Evolutionary conservation across 2,888 invertebrate species (phyloP).

Genomic region (Cerastis leucographa): DNA sequence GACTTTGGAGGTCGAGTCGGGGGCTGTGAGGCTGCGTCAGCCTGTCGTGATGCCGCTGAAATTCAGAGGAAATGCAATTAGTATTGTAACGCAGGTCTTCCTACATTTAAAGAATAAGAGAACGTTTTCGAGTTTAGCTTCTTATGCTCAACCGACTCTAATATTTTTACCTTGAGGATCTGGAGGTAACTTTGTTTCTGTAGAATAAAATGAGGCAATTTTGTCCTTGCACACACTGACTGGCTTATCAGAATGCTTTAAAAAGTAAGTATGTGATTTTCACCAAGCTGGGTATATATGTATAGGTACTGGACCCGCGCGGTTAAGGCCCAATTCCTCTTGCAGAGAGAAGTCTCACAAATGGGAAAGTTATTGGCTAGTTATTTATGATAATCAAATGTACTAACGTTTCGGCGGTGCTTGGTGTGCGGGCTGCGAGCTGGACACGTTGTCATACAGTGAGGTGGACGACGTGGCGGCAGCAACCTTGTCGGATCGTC

Average conservation of each 20-base stretch:
- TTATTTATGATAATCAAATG: neutral
- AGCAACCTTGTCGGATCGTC: constrained; percentile 93
- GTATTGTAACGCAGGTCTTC: no score
- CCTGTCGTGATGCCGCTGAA: constrained; percentile 85
- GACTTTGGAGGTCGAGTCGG: constrained; percentile 93
- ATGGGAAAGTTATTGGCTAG: neutral
- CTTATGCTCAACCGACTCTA: neutral
- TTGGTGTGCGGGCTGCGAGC: constrained; percentile 86
- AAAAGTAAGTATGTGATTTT: neutral
- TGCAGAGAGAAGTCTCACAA: neutral
- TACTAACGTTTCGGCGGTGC: constrained; percentile 88
- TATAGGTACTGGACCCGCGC: neutral
- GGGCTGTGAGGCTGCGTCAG: constrained; percentile 83
- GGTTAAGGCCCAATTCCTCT: neutral
- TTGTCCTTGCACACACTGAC: neutral
- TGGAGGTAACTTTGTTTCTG: neutral
- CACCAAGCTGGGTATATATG: no score
- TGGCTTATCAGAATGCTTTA: neutral
- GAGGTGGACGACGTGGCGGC: constrained; percentile 97
- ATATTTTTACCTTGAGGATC: neutral
- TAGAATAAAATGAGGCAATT: neutral
- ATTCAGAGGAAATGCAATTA: constrained; percentile 34
- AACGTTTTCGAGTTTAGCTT: neutral
- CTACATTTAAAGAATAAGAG: neutral
- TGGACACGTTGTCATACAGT: constrained; percentile 95